phyloP scores from a whole-genome alignment of 1,140 invertebrate genomes.

The Bombus soroeensis region DNA sequence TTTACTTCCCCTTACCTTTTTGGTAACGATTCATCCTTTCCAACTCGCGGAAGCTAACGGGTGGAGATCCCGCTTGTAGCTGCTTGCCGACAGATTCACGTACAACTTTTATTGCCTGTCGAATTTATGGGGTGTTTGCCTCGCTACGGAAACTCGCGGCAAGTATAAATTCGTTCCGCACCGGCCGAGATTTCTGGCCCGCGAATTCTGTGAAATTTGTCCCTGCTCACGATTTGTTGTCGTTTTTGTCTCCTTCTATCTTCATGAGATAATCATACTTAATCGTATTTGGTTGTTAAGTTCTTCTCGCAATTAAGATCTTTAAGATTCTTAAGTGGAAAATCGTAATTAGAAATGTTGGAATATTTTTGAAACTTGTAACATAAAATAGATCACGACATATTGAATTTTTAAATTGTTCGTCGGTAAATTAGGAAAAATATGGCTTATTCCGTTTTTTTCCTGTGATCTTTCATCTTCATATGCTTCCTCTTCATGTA shows the following conservation, averaged over 20 bases:
- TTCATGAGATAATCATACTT: not conserved
- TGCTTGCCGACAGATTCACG: slow-evolving; percentile 44
- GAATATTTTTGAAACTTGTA: no score
- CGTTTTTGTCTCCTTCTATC: not conserved
- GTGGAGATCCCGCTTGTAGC: not conserved
- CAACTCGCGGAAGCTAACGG: not conserved
- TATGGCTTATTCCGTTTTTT: no score
- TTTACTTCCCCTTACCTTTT: not conserved
- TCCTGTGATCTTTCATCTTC: no score
- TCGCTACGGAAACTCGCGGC: slow-evolving; percentile 32
- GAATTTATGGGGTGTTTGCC: slow-evolving; percentile 53
- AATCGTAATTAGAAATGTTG: no score
- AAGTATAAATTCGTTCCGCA: slow-evolving; percentile 35
- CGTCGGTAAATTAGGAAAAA: no score
- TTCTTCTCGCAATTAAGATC: no score
- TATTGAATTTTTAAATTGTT: no score
- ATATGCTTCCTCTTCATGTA: no score
- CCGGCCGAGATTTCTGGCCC: slow-evolving; percentile 21
- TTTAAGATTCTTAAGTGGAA: no score
- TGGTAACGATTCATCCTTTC: slow-evolving; percentile 25
- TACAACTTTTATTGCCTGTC: slow-evolving; percentile 52
- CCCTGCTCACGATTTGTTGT: not conserved
- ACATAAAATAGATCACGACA: no score
- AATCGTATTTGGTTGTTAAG: not conserved
- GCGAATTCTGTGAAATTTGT: slow-evolving; percentile 7